Percentiles rank a stretch among this genome's conserved stretches.
These are phyloP conservation scores for Eucidaris tribuloides DNA, from an alignment of 35 echinoderm and acorn worm species.

Conservation along the genomic window DNA sequence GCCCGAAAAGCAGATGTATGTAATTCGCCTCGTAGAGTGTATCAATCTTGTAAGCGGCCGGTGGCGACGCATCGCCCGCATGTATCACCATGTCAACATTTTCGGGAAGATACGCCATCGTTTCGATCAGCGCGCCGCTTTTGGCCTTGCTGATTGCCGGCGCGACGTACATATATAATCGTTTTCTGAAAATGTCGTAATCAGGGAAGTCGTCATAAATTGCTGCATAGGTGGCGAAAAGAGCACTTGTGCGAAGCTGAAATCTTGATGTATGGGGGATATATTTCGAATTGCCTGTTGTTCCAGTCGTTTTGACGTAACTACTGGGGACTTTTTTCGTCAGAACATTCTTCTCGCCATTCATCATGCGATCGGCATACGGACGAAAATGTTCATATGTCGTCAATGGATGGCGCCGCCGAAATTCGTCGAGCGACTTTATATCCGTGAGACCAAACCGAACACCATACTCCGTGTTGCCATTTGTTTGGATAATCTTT, in stretches of 20 bases:
- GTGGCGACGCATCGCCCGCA: background rate
- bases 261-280: constrained; percentile 24
- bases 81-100: background rate
- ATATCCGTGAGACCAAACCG: constrained; percentile 31
- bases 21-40: constrained; percentile 28
- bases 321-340: constrained; percentile 4
- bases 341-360: constrained; percentile 59
- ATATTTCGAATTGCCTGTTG: constrained; percentile 56
- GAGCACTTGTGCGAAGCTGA: background rate
- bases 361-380: constrained; percentile 47
- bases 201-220: background rate
- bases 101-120: background rate
- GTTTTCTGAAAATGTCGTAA: background rate
- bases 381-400: constrained; percentile 41
- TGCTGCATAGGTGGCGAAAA: background rate
- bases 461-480: constrained; percentile 55
- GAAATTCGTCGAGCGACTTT: constrained; percentile 27
- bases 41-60: background rate
- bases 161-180: constrained; percentile 34
- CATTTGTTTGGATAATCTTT: constrained; percentile 39
- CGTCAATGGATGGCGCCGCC: constrained; percentile 44
- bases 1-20: constrained; percentile 44
- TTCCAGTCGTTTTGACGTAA: constrained; percentile 38
- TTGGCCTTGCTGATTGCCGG: background rate
- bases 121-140: constrained; percentile 1